A percentile compares a stretch with the other conserved stretches of the same genome.
Conservation (phyloP, 2,797 vertebrate species). For the Antrozous pallidus region DNA sequence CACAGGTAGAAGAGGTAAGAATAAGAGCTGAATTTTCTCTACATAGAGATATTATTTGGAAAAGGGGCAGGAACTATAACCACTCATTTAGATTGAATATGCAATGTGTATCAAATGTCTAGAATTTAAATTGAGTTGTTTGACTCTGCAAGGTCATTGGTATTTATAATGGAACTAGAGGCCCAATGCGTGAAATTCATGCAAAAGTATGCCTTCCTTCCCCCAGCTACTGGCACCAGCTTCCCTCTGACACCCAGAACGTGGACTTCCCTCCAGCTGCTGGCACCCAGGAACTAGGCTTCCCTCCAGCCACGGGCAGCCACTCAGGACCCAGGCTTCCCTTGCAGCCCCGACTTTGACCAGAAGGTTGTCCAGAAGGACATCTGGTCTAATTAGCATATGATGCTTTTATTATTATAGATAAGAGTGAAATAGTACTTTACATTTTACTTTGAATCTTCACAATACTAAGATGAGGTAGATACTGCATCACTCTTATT, state of each 20-base stretch:
- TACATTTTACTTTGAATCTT: neutral
- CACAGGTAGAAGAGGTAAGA: neutral
- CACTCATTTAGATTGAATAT: neutral
- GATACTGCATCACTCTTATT: neutral
- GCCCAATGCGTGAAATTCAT: no score
- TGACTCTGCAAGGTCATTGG: neutral
- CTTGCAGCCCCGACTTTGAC: no score
- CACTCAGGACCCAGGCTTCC: no score
- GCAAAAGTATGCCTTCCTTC: no score
- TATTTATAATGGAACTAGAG: neutral
- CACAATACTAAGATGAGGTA: neutral
- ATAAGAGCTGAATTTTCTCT: neutral
- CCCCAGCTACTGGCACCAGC: no score
- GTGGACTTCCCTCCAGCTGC: no score
- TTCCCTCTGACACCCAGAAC: no score
- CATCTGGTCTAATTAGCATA: no score
- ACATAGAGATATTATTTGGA: neutral
- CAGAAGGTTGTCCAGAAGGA: no score
- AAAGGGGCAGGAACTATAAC: neutral
- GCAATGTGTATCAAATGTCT: neutral
- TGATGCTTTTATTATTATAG: no score
- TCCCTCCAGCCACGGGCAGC: no score
- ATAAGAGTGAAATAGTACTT: neutral
- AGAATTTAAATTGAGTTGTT: neutral
- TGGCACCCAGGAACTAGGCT: no score